Percentiles rank a stretch among this genome's conserved stretches.
Evolutionary conservation across 23 tunicate species (phyloP).

Genomic region (Diplosoma virens): DNA sequence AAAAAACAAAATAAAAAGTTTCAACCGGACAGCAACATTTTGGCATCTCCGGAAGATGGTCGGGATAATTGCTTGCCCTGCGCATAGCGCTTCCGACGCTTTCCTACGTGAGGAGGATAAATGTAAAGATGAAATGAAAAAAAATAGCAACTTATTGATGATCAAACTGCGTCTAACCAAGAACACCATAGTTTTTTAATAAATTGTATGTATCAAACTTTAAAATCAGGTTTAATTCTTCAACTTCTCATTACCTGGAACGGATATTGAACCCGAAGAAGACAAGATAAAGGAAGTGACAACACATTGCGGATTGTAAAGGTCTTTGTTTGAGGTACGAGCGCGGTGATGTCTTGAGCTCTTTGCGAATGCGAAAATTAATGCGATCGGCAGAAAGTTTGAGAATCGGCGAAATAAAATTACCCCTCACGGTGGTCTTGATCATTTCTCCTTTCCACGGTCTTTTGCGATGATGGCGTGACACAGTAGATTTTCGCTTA

Average conservation of each 20-base stretch:
- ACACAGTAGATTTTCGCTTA: conserved; percentile 68
- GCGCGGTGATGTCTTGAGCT: conserved; percentile 66
- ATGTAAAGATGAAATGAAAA: too few species aligned
- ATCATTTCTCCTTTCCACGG: conserved; percentile 85
- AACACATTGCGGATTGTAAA: conserved; percentile 74
- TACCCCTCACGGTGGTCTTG: conserved; percentile 37
- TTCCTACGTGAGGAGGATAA: too few species aligned
- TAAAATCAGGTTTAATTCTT: too few species aligned
- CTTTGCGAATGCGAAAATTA: conserved; percentile 71
- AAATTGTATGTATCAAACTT: too few species aligned
- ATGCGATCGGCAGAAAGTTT: conserved; percentile 52
- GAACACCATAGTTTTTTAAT: too few species aligned
- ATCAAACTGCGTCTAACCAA: too few species aligned
- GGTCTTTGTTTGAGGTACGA: conserved; percentile 56
- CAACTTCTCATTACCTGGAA: conserved; percentile 57
- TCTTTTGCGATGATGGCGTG: conserved; percentile 94
- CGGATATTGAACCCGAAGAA: conserved; percentile 66
- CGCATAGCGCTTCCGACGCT: too few species aligned
- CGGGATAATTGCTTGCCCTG: too few species aligned
- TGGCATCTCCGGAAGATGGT: too few species aligned
- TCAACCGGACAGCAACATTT: too few species aligned
- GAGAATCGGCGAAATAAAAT: conserved; percentile 84
- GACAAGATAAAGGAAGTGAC: conserved; percentile 80
- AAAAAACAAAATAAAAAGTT: too few species aligned
- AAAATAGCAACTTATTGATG: too few species aligned